phyloP scores from a whole-genome alignment of 1,140 invertebrate species.

The Latrodectus geometricus region DNA sequence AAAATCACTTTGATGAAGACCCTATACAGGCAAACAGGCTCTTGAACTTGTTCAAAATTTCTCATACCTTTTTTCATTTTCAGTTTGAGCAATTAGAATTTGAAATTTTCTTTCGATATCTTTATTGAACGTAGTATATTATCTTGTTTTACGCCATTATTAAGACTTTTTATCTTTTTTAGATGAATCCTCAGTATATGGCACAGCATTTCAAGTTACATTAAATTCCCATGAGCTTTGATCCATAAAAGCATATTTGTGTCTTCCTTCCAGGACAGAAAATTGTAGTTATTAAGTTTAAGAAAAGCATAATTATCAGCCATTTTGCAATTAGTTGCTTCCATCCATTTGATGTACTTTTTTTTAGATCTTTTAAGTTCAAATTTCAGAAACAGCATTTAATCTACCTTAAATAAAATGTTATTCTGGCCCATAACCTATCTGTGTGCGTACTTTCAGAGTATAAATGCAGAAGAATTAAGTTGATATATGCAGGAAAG shows the following conservation, averaged over 20 bases:
- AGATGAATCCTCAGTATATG: not conserved
- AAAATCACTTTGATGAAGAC: no score
- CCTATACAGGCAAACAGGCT: no score
- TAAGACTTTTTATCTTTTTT: not conserved
- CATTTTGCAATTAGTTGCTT: no score
- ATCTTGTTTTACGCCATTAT: not conserved
- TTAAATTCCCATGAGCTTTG: not conserved
- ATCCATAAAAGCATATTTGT: not conserved
- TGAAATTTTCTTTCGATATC: not conserved
- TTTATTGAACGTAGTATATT: not conserved
- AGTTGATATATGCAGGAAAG: no score
- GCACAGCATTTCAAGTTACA: not conserved
- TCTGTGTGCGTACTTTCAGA: no score
- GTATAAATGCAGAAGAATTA: no score
- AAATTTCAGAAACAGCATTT: no score
- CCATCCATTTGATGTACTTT: no score
- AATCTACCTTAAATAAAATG: no score
- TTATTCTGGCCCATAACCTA: no score
- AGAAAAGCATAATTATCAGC: no score
- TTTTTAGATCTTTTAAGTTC: no score
- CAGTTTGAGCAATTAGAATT: not conserved
- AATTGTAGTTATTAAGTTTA: not conserved
- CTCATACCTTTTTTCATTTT: slow-evolving; percentile 1
- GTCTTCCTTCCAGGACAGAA: not conserved
- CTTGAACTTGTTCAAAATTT: slow-evolving; percentile 14